Evolutionary conservation across 2,888 invertebrate genomes (phyloP).

Genomic region (Camponotus fellah): DNA sequence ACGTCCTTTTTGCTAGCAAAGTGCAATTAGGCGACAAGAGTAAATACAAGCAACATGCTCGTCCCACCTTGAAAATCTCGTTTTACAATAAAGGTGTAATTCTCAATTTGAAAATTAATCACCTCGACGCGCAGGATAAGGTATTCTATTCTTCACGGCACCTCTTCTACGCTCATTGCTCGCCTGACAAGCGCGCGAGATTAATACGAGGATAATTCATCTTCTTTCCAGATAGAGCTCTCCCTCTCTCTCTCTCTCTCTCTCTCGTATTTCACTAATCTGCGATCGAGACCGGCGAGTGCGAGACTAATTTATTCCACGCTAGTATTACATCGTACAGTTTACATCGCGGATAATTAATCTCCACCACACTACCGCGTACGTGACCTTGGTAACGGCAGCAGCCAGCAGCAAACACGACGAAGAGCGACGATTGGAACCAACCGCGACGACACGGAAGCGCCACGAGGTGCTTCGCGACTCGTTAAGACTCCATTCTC

Average conservation of each 20-base stretch:
- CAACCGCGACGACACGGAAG: conserved; percentile 28
- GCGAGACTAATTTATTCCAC: conserved; percentile 42
- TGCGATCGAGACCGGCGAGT: conserved; percentile 8
- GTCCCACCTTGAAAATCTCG: conserved; percentile 9
- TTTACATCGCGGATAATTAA: conserved; percentile 41
- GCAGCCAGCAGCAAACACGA: not conserved
- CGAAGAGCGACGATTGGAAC: not conserved
- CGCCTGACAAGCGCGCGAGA: conserved; percentile 44
- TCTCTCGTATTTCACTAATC: conserved; percentile 23
- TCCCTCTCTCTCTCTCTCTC: not conserved
- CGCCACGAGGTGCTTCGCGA: not conserved
- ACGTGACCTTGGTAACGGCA: conserved; percentile 12
- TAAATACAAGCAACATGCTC: conserved; percentile 1
- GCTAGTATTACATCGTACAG: conserved; percentile 5
- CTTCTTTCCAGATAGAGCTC: conserved; percentile 29
- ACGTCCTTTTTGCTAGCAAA: not conserved
- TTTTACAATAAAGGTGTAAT: conserved; percentile 11
- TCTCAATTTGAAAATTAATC: conserved; percentile 40
- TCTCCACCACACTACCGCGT: conserved; percentile 31
- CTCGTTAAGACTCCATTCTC: not conserved
- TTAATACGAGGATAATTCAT: conserved; percentile 52
- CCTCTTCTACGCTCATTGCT: conserved; percentile 19
- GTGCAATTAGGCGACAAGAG: not conserved
- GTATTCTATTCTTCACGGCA: conserved; percentile 14
- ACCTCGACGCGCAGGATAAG: conserved; percentile 4